phyloP scores from a whole-genome alignment of 2,797 vertebrate genomes.

The Danionella dracula region DNA sequence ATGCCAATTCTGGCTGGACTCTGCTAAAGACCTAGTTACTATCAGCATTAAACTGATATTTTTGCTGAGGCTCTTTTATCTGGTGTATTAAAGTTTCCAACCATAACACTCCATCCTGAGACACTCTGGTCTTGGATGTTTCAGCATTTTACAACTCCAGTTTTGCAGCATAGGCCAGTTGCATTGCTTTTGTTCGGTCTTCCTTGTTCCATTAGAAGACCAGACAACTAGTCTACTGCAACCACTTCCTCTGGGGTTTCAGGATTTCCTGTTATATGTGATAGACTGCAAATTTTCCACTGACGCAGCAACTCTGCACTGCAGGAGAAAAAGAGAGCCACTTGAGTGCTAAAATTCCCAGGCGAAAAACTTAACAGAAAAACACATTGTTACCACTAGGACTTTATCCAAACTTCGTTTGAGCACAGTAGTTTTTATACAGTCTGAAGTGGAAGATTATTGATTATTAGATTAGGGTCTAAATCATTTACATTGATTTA shows the following conservation, averaged over 20 bases:
- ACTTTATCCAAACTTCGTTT: neutral
- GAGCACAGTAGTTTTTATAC: neutral
- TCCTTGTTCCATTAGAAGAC: slow-evolving; percentile 19
- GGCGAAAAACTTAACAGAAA: slow-evolving; percentile 7
- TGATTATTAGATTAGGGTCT: too few relatives aligned
- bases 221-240: slow-evolving; percentile 22
- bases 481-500: neutral
- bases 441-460: neutral
- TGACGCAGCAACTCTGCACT: slow-evolving; percentile 29
- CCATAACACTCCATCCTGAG: neutral
- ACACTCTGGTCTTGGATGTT: neutral
- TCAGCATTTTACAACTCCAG: neutral
- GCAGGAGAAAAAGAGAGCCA: slow-evolving; percentile 21
- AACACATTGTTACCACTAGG: neutral
- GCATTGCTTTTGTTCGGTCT: neutral
- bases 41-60: neutral
- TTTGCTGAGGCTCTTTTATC: slow-evolving; percentile 6
- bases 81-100: neutral
- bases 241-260: slow-evolving; percentile 40
- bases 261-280: slow-evolving; percentile 44
- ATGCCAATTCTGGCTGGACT: too few relatives aligned
- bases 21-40: too few relatives aligned
- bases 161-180: neutral
- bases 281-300: slow-evolving; percentile 41
- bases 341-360: slow-evolving; percentile 9